Conservation (phyloP, 2,888 invertebrate genomes). For the Leucoma salicis region DNA sequence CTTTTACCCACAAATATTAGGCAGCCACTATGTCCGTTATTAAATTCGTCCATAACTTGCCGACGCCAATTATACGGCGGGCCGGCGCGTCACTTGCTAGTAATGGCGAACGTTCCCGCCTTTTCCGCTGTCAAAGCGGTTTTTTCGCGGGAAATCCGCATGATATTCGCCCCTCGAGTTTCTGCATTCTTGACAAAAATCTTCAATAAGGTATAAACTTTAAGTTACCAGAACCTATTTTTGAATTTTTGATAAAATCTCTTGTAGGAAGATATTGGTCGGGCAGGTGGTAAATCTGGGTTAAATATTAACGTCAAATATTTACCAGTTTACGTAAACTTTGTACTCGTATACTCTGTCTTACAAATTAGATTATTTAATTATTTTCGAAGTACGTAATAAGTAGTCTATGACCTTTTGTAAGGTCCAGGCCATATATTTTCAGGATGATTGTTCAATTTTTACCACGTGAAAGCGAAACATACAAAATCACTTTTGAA, state of each 20-base stretch:
- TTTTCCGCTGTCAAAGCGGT: constrained; percentile 78
- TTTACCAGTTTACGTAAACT: constrained; percentile 7
- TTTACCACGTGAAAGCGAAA: too few species aligned
- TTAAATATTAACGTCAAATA: constrained; percentile 10
- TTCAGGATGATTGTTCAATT: too few species aligned
- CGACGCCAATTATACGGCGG: constrained; percentile 55
- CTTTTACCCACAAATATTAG: constrained; percentile 31
- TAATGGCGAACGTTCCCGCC: constrained; percentile 82
- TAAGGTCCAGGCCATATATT: too few species aligned
- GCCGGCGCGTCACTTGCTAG: constrained; percentile 84
- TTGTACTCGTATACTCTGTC: constrained; percentile 1
- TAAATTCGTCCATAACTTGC: constrained; percentile 57
- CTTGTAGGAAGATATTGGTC: constrained; percentile 18
- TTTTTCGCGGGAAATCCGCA: constrained; percentile 67
- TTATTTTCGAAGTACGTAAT: too few species aligned
- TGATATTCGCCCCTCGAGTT: constrained; percentile 45
- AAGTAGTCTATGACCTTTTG: too few species aligned
- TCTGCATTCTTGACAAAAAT: constrained; percentile 37
- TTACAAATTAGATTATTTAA: neutral
- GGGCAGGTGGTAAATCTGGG: constrained; percentile 21
- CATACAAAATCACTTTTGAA: too few species aligned
- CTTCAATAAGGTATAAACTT: constrained; percentile 36
- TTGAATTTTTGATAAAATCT: constrained; percentile 33
- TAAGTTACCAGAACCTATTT: constrained; percentile 31
- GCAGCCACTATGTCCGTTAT: constrained; percentile 32